These are phyloP conservation scores for Drosophila robusta DNA, from an alignment of 2,888 invertebrate genomes.

Conservation along the genomic window DNA sequence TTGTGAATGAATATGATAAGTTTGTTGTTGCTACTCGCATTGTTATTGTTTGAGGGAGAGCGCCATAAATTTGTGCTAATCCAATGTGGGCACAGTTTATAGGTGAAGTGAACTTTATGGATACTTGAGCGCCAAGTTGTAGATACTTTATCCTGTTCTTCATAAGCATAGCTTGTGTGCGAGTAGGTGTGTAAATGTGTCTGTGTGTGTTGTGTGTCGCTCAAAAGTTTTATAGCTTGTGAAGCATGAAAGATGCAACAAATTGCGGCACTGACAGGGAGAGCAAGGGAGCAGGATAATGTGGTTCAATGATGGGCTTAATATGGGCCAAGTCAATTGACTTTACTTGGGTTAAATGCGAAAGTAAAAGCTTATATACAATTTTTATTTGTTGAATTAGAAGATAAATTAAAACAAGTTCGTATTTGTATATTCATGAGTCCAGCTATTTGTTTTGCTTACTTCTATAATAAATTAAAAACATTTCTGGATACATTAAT, in stretches of 20 bases:
- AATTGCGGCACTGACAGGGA: slow-evolving; percentile 53
- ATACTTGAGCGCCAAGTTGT: slow-evolving; percentile 67
- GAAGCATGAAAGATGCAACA: slow-evolving; percentile 77
- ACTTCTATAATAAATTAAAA: too few relatives aligned
- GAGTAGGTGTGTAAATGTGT: slow-evolving; percentile 1
- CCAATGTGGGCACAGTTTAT: slow-evolving; percentile 73
- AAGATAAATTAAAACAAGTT: neutral
- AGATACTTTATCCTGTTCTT: slow-evolving; percentile 54
- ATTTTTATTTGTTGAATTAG: neutral
- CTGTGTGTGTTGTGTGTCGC: slow-evolving; percentile 15
- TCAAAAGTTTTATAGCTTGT: slow-evolving; percentile 72
- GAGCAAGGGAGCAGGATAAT: neutral
- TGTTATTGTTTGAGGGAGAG: slow-evolving; percentile 32
- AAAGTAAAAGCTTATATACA: slow-evolving; percentile 5
- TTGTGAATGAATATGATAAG: slow-evolving; percentile 80
- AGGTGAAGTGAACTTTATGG: slow-evolving; percentile 80
- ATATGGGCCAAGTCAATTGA: slow-evolving; percentile 38
- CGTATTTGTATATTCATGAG: too few relatives aligned
- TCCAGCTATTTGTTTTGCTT: too few relatives aligned
- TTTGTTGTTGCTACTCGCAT: slow-evolving; percentile 47
- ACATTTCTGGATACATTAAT: too few relatives aligned
- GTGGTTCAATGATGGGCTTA: slow-evolving; percentile 29
- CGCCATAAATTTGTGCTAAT: slow-evolving; percentile 75
- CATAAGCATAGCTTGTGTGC: slow-evolving; percentile 48
- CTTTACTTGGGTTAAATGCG: slow-evolving; percentile 25